These are phyloP conservation scores for Fulica atra DNA, from an alignment of 2,113 vertebrate genomes.

Conservation along the genomic window DNA sequence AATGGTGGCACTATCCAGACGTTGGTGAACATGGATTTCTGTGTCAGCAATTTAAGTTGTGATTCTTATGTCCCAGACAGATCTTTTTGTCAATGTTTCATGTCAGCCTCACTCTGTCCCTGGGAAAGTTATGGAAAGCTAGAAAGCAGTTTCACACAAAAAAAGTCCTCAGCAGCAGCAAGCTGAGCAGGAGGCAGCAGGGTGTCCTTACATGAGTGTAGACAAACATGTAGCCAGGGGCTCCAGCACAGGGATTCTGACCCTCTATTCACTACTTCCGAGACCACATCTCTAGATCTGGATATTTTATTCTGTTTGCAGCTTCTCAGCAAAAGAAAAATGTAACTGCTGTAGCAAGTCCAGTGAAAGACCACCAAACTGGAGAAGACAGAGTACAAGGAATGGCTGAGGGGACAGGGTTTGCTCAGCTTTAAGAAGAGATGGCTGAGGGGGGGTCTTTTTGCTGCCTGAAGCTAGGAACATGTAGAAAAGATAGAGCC, in stretches of 20 bases:
- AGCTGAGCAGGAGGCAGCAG: neutral
- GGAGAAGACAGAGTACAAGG: neutral
- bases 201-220: neutral
- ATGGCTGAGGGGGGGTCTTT: rapidly evolving
- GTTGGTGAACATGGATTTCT: neutral
- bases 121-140: neutral
- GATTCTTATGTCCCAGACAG: neutral
- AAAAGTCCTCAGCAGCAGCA: neutral
- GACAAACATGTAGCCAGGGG: neutral
- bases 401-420: neutral
- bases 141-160: neutral
- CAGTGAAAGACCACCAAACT: neutral
- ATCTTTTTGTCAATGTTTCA: neutral
- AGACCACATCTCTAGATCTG: neutral
- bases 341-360: neutral
- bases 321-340: neutral
- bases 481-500: neutral
- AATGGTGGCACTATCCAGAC: neutral
- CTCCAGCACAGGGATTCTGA: neutral
- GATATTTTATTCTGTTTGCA: neutral
- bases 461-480: neutral
- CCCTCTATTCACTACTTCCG: neutral
- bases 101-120: neutral
- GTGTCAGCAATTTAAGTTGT: neutral
- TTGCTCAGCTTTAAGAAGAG: neutral